Evolutionary conservation across 2,888 invertebrate species (phyloP).

Genomic region (Oscheius sp.): DNA sequence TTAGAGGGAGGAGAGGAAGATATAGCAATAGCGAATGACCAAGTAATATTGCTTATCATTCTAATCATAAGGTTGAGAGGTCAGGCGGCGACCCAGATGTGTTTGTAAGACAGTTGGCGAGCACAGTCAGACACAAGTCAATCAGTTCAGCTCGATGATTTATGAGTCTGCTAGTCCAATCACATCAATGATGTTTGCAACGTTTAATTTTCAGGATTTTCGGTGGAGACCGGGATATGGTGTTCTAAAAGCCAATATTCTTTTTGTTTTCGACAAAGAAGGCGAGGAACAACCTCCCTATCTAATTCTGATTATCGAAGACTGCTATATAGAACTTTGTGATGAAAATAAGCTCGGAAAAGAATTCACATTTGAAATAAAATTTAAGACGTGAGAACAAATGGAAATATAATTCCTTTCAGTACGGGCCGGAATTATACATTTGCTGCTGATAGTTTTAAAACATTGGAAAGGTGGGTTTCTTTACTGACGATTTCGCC

Average conservation of each 20-base stretch:
- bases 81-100: slow-evolving; percentile 13
- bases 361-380: slow-evolving; percentile 65
- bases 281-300: slow-evolving; percentile 57
- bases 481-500: slow-evolving; percentile 65
- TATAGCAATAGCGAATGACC: not conserved
- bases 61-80: not conserved
- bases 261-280: slow-evolving; percentile 63
- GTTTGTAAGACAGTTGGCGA: slow-evolving; percentile 15
- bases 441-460: slow-evolving; percentile 62
- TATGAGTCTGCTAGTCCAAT: not conserved
- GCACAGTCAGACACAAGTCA: slow-evolving; percentile 6
- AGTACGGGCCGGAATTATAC: slow-evolving; percentile 58
- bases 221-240: slow-evolving; percentile 62
- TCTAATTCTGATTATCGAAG: slow-evolving; percentile 66
- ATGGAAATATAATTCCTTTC: slow-evolving; percentile 25
- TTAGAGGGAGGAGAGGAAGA: not conserved
- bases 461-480: slow-evolving; percentile 66
- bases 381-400: slow-evolving; percentile 65
- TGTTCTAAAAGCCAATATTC: slow-evolving; percentile 65
- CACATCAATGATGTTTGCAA: no score
- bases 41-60: not conserved
- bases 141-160: not conserved
- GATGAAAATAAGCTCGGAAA: slow-evolving; percentile 68
- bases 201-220: slow-evolving; percentile 65
- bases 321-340: slow-evolving; percentile 67